These are phyloP conservation scores for Trissolcus japonicus DNA, from an alignment of 2,888 invertebrate species.

Conservation along the genomic window DNA sequence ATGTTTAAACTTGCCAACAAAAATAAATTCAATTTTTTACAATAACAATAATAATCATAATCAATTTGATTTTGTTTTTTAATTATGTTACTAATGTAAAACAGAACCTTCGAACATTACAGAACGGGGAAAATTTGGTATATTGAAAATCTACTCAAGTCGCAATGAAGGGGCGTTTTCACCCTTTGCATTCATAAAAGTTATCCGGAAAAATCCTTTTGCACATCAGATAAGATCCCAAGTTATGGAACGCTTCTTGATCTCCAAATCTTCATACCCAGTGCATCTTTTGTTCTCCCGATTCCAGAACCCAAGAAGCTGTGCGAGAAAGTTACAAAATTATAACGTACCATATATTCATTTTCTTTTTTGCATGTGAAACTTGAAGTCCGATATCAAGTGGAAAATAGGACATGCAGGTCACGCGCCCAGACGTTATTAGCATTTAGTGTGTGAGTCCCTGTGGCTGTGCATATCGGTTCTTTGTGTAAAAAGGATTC, in stretches of 20 bases:
- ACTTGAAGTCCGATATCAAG: slow-evolving; percentile 28
- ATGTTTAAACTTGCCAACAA: no score
- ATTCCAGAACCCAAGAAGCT: not conserved
- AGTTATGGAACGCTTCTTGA: slow-evolving; percentile 18
- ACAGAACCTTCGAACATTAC: slow-evolving; percentile 31
- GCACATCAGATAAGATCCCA: slow-evolving; percentile 26
- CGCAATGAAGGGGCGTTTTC: slow-evolving; percentile 49
- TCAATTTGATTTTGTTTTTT: not conserved
- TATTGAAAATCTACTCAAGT: slow-evolving; percentile 58
- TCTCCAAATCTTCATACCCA: slow-evolving; percentile 1
- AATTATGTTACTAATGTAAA: not conserved
- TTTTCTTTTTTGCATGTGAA: slow-evolving; percentile 14
- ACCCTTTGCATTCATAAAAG: slow-evolving; percentile 59
- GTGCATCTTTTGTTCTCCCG: not conserved
- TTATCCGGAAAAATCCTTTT: slow-evolving; percentile 21
- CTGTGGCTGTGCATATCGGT: slow-evolving; percentile 73
- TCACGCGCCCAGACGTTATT: slow-evolving; percentile 74
- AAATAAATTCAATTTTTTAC: not conserved
- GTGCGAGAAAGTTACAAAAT: slow-evolving; percentile 2
- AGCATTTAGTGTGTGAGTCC: slow-evolving; percentile 73
- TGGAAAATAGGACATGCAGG: slow-evolving; percentile 62
- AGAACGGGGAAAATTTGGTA: slow-evolving; percentile 56
- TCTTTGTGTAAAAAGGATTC: slow-evolving; percentile 75
- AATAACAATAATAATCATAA: no score
- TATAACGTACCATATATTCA: not conserved